phyloP scores from a whole-genome alignment of 2,888 invertebrate species.

The Meteorus cinctellus region DNA sequence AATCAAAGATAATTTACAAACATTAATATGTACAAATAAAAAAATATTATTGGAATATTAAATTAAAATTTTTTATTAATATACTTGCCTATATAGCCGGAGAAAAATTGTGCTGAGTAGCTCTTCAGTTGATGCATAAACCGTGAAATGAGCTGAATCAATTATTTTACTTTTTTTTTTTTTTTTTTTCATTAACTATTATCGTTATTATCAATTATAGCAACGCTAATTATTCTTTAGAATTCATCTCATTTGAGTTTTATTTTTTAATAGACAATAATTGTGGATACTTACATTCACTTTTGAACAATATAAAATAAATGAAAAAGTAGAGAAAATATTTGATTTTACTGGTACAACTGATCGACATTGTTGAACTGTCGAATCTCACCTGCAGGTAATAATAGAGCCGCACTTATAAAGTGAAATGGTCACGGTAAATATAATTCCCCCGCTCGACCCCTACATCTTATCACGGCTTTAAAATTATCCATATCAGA shows the following conservation, averaged over 20 bases:
- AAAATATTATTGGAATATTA: conserved; percentile 7
- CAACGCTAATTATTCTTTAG: background rate
- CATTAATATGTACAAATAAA: background rate
- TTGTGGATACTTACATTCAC: background rate
- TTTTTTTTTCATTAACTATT: background rate
- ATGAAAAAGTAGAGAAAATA: background rate
- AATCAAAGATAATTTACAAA: background rate
- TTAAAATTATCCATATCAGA: conserved; percentile 40
- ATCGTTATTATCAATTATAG: background rate
- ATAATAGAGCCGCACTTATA: conserved; percentile 1
- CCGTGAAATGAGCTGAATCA: conserved; percentile 38
- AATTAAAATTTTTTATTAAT: background rate
- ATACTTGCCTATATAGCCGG: conserved; percentile 55
- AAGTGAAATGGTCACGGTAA: conserved; percentile 11
- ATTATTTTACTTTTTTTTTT: background rate
- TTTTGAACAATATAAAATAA: background rate
- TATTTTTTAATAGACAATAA: background rate
- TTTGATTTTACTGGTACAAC: background rate
- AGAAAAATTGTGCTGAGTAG: conserved; percentile 49
- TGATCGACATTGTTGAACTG: conserved; percentile 3
- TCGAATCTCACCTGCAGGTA: conserved; percentile 6
- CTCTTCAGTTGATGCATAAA: background rate
- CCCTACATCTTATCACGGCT: conserved; percentile 27
- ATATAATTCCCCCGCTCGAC: conserved; percentile 24
- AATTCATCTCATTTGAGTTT: background rate